These are phyloP conservation scores for Perithous albicinctus DNA, from an alignment of 2,888 invertebrate species.

Conservation along the genomic window DNA sequence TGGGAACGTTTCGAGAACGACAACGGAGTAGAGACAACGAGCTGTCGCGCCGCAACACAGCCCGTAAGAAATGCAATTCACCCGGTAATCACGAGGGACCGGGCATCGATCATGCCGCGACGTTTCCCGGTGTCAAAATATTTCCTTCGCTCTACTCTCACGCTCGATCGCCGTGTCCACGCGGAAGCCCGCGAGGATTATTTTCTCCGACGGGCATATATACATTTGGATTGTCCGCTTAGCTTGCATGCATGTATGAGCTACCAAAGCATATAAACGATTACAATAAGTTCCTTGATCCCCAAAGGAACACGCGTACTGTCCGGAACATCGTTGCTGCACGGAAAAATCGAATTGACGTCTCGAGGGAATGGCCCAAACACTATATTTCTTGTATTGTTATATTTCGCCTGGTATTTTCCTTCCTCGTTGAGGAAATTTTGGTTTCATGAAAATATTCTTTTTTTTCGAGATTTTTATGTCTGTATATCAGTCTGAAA, in stretches of 20 bases:
- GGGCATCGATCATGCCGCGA: slow-evolving; percentile 81
- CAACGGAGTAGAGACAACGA: slow-evolving; percentile 57
- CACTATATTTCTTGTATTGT: slow-evolving; percentile 27
- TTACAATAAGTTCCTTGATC: slow-evolving; percentile 58
- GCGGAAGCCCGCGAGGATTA: slow-evolving; percentile 59
- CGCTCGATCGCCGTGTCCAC: slow-evolving; percentile 52
- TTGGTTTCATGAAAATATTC: no score
- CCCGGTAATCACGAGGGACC: slow-evolving; percentile 81
- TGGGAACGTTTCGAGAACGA: slow-evolving; percentile 53
- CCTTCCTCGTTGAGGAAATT: no score
- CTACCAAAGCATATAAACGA: slow-evolving; percentile 38
- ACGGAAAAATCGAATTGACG: slow-evolving; percentile 44
- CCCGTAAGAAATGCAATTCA: slow-evolving; percentile 80
- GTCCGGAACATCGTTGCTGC: background rate
- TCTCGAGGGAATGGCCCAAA: slow-evolving; percentile 40
- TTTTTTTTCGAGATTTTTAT: no score
- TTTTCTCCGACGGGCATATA: slow-evolving; percentile 54
- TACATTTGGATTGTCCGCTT: slow-evolving; percentile 59
- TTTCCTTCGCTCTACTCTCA: slow-evolving; percentile 73
- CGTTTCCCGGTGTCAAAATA: slow-evolving; percentile 82
- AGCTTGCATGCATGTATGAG: slow-evolving; percentile 3
- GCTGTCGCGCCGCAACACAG: slow-evolving; percentile 24
- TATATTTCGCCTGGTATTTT: background rate
- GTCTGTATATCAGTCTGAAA: no score
- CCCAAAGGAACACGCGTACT: slow-evolving; percentile 20